These are phyloP conservation scores for Hormaphis cornu DNA, from an alignment of 1,140 invertebrate genomes.

Conservation along the genomic window DNA sequence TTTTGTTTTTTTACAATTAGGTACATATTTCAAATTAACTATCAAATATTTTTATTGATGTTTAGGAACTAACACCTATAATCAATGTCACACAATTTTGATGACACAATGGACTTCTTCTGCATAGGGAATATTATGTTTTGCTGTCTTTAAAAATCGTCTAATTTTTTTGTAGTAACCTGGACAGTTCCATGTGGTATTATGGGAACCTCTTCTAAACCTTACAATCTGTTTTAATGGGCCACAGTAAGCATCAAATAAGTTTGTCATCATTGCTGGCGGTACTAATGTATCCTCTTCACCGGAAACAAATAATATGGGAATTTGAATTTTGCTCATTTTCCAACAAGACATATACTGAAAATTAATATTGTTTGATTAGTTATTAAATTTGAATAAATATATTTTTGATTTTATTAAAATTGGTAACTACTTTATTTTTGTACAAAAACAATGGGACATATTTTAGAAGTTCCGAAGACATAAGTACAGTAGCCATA, in stretches of 20 bases:
- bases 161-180: slow-evolving; percentile 37
- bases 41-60: neutral
- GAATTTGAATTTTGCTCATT: slow-evolving; percentile 55
- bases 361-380: slow-evolving; percentile 41
- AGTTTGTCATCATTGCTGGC: slow-evolving; percentile 69
- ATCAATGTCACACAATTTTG: slow-evolving; percentile 20
- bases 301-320: slow-evolving; percentile 70
- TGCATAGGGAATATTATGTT: slow-evolving; percentile 30
- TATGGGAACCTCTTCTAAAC: slow-evolving; percentile 69
- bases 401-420: neutral
- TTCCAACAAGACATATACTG: slow-evolving; percentile 64
- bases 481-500: slow-evolving; percentile 69
- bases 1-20: neutral
- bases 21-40: neutral
- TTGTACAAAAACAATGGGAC: slow-evolving; percentile 68
- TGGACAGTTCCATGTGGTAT: slow-evolving; percentile 67
- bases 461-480: slow-evolving; percentile 58
- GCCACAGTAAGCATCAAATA: slow-evolving; percentile 61
- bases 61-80: slow-evolving; percentile 19
- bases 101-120: slow-evolving; percentile 29
- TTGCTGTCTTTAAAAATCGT: slow-evolving; percentile 34
- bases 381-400: neutral
- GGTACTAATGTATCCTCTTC: slow-evolving; percentile 76
- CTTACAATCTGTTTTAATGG: slow-evolving; percentile 59
- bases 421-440: slow-evolving; percentile 56